Evolutionary conservation across 2,113 vertebrate species (phyloP), one percentile per base, ranked within the genome.

Genomic region (Myrmophylax atrothorax): DNA sequence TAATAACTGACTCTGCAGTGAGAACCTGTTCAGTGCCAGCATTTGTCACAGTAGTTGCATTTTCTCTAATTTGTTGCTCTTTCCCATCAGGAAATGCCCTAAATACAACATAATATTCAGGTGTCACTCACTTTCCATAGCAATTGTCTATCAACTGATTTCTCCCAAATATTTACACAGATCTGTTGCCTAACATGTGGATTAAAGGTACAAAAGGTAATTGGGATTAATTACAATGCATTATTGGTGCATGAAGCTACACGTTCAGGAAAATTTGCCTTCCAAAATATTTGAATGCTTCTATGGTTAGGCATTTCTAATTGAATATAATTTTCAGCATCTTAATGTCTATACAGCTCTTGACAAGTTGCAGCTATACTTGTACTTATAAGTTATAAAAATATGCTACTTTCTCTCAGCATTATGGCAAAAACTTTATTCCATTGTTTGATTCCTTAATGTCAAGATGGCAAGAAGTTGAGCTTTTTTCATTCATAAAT

Each of bases 261-360:
- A 95, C 5, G 96, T 95, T 96, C 63, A 58, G 68, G 75, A 89
- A 96, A 87, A 90, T 25, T 64, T 95, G 52, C 63, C 93, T 80
- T 88, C 80, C 66, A 92, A 94, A 97, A 89, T 68, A 97, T 76
- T 97, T 87, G 91, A 96, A 85, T 90, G 35, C 38, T 90, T 92
- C 60, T 82, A 84, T 73, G 47, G 92, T 89, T 94, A 97, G 82
- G 53, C 70, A 92, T 81, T 90, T 89, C 72, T 97, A 96, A 91
- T 50, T 96, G 59, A 95, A 81, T 77, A 49, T 72, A 90, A 96
- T 93, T 96, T 96, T 94, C 88, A 79, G n/a, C 53, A 94, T 58
- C 82, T 95, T 95, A 87, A 91, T 28, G 9, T 49, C 4, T 77
- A 91, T 92, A 67, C 44, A 96, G 68, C 40, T 96, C 72, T 90